Conservation (phyloP, 1,140 invertebrate species). For the Drosophila nebulosa region DNA sequence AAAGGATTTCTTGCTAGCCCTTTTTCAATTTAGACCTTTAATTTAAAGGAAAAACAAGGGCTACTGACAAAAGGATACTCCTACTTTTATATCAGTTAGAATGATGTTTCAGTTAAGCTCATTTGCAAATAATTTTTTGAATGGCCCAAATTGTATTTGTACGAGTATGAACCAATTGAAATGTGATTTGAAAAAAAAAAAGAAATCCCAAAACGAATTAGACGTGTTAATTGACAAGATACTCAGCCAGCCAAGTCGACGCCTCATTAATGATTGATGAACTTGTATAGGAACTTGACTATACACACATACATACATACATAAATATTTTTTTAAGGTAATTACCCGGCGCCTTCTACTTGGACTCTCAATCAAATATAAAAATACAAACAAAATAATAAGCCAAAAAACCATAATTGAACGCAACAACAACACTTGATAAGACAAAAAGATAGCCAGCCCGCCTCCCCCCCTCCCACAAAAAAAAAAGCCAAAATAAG, state of each 20-base stretch:
- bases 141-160: conserved; percentile 11
- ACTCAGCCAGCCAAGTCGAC: conserved; percentile 18
- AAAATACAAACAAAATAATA: background rate
- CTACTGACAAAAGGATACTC: too few relatives aligned
- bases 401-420: conserved; percentile 23
- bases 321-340: conserved; percentile 35
- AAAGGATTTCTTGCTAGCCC: too few relatives aligned
- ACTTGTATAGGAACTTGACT: conserved; percentile 11
- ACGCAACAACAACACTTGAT: conserved; percentile 42
- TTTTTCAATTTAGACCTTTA: too few relatives aligned
- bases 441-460: conserved; percentile 42
- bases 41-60: too few relatives aligned
- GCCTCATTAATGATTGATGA: conserved; percentile 39
- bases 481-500: background rate
- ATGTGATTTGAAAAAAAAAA: conserved; percentile 8
- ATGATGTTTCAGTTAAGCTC: too few relatives aligned
- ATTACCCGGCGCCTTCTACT: conserved; percentile 45
- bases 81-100: too few relatives aligned
- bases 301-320: background rate
- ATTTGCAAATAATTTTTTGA: too few relatives aligned
- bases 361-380: conserved; percentile 16
- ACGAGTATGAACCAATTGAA: conserved; percentile 31
- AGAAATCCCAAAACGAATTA: background rate
- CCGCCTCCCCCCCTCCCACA: too few relatives aligned
- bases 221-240: background rate